Base-by-base conservation (phyloP, 64 coral and sea anemone species). In the Pocillopora verrucosa region DNA sequence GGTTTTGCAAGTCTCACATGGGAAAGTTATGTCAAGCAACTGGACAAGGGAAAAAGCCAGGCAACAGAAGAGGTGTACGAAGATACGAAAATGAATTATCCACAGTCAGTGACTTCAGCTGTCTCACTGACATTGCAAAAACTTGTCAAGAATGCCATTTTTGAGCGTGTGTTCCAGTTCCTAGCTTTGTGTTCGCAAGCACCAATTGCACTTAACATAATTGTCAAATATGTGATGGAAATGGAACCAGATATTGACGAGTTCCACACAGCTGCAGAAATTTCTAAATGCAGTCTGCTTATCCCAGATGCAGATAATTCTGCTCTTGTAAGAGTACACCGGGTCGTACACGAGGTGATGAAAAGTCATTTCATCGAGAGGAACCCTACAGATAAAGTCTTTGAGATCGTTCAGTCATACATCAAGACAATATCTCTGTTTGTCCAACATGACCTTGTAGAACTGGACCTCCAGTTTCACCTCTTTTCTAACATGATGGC, bases 151-250 rank as follows among this genome's bases (percentile, higher is more conserved):
- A 59, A 79, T 79, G 19, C 22, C 9, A 51, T 79, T 24, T 79
- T 79, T 59, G 59, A 45, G 59, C 76, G 59, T 58, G 76, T 79
- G 56, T 51, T 24, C 17, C 45, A n/a, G 1, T 79, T 58, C 17
- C 56, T 79, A 22, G 76, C 14, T 79, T 59, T 79, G 16, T 19
- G 19, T 59, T 51, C 76, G 1, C 76, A 17, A 79, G 22, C 37
- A 79, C 76, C 76, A 1, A 60, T 79, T 26, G 76, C 22, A 20
- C 76, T 79, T 79, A 20, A 30, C 12, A 59, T 79, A 12, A 59
- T 79, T 59, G 76, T 79, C 76, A 79, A 56, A 11, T 79, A 59
- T 79, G 76, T 79, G 14, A 79, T 51, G 12, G 26, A 79, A 22
- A 36, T 59, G 22, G 56, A 59, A 3, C 76, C 76, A 25, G 76